Conservation (phyloP, 2,797 vertebrate species). For the Artibeus jamaicensis region DNA sequence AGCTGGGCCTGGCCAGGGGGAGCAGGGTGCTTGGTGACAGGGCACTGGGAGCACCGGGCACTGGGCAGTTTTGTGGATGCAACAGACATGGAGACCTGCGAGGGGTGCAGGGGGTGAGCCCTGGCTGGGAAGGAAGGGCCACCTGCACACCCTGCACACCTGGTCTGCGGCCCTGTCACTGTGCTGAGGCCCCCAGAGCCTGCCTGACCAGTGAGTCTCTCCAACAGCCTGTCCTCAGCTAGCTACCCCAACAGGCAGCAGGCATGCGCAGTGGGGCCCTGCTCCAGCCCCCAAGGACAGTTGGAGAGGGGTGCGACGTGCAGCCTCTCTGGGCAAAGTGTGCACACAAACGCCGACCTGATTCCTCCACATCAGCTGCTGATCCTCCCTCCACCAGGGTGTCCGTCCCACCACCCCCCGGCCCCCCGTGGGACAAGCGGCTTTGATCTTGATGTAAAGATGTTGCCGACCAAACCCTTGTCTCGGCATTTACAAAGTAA, state of each 20-base stretch:
- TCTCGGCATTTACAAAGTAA: not conserved
- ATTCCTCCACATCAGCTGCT: no score
- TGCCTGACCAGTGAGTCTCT: not conserved
- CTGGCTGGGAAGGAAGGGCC: not conserved
- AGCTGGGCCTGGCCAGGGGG: no score
- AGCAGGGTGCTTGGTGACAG: no score
- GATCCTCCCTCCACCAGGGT: no score
- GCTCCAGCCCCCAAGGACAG: not conserved
- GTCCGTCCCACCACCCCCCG: no score
- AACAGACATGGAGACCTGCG: not conserved
- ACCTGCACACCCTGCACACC: no score
- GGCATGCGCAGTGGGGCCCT: no score
- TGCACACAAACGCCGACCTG: rapidly evolving
- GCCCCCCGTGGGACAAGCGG: not conserved
- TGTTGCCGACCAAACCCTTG: not conserved
- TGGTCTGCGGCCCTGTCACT: not conserved
- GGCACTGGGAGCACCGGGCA: not conserved
- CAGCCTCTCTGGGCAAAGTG: not conserved
- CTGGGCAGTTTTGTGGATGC: rapidly evolving
- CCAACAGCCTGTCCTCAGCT: not conserved
- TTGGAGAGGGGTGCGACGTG: no score
- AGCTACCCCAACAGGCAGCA: not conserved
- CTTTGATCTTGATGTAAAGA: not conserved
- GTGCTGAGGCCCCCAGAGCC: not conserved
- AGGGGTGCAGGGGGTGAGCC: not conserved